phyloP scores from a whole-genome alignment of 2,797 vertebrate genomes.

The Steatocranus sp. region DNA sequence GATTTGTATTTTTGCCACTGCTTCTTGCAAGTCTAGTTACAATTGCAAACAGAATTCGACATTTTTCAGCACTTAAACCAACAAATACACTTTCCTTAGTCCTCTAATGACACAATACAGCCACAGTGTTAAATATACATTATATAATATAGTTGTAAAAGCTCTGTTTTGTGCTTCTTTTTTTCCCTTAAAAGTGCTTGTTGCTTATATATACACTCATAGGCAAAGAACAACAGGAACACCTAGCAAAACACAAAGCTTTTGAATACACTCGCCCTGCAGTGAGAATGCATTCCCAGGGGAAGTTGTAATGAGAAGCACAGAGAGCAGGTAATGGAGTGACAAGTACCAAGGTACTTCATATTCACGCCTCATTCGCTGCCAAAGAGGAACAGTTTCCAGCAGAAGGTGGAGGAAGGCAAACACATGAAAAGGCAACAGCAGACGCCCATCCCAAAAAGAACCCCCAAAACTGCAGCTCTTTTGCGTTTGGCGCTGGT shows the following conservation, averaged over 20 bases:
- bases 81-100: background rate
- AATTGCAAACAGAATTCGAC: background rate
- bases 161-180: background rate
- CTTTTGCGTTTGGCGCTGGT: background rate
- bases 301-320: conserved; percentile 19
- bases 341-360: background rate
- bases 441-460: background rate
- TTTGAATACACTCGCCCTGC: background rate
- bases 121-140: background rate
- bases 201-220: background rate
- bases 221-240: background rate
- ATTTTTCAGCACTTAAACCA: background rate
- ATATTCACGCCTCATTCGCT: conserved; percentile 39
- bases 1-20: background rate
- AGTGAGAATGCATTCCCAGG: conserved; percentile 11
- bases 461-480: background rate
- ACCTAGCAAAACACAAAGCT: background rate
- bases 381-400: background rate
- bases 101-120: background rate
- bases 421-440: background rate
- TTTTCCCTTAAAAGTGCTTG: background rate
- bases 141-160: background rate
- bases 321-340: conserved; percentile 35
- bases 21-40: background rate
- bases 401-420: background rate